Percentiles rank a stretch among this genome's conserved stretches.
These are phyloP conservation scores for Tryphoninae sp. DNA, from an alignment of 2,888 invertebrate genomes.

Conservation along the genomic window DNA sequence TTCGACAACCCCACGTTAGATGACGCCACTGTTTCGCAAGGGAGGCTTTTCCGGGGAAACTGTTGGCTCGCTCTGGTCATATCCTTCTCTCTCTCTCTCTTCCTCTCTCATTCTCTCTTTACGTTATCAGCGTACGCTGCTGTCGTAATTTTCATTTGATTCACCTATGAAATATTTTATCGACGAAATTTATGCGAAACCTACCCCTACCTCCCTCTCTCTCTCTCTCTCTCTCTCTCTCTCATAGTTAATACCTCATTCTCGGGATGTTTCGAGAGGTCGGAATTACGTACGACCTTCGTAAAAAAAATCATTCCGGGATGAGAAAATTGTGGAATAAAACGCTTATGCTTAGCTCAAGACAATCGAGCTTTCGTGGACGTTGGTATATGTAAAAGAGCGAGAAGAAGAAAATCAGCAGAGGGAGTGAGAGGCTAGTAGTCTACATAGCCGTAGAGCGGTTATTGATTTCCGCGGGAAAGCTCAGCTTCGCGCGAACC, in stretches of 20 bases:
- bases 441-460: slow-evolving; percentile 69
- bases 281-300: slow-evolving; percentile 27
- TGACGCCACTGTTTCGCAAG: slow-evolving; percentile 75
- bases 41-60: slow-evolving; percentile 1
- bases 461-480: slow-evolving; percentile 78
- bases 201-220: neutral
- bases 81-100: neutral
- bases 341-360: slow-evolving; percentile 20
- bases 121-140: neutral
- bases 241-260: slow-evolving; percentile 7
- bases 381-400: neutral
- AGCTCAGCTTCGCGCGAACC: slow-evolving; percentile 72
- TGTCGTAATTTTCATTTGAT: slow-evolving; percentile 31
- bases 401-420: neutral
- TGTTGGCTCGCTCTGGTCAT: neutral
- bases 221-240: too few species aligned
- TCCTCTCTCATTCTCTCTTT: neutral
- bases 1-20: slow-evolving; percentile 77
- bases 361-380: slow-evolving; percentile 10
- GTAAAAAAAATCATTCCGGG: slow-evolving; percentile 9
- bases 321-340: neutral
- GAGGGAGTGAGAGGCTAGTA: slow-evolving; percentile 39
- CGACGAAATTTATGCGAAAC: slow-evolving; percentile 12
- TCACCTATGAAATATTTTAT: slow-evolving; percentile 45
- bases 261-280: slow-evolving; percentile 3